phyloP scores from a whole-genome alignment of 1,140 invertebrate genomes.

The Aphaenogaster rudis region DNA sequence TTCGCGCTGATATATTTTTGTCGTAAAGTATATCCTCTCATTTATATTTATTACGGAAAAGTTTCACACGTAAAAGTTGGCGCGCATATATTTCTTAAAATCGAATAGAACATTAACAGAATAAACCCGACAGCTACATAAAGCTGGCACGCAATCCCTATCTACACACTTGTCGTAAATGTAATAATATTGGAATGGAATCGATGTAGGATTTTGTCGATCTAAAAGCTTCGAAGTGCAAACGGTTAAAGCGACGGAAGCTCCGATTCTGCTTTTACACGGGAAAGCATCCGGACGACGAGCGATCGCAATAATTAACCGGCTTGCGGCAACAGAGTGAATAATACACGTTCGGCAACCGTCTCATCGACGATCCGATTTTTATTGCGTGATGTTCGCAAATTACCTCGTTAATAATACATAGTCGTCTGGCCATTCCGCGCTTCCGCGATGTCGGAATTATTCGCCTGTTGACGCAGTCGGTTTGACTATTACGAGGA shows the following conservation, averaged over 20 bases:
- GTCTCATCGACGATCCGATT: slow-evolving; percentile 27
- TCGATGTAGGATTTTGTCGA: not conserved
- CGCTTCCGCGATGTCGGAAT: slow-evolving; percentile 4
- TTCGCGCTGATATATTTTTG: too few relatives aligned
- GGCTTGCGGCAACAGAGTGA: slow-evolving; percentile 33
- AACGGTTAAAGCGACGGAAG: slow-evolving; percentile 36
- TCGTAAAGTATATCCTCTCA: too few relatives aligned
- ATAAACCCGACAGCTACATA: not conserved
- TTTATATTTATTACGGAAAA: slow-evolving; percentile 8
- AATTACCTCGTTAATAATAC: slow-evolving; percentile 26
- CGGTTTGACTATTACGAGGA: slow-evolving; percentile 29
- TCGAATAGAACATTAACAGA: slow-evolving; percentile 3
- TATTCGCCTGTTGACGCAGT: slow-evolving; percentile 32
- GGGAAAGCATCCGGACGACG: slow-evolving; percentile 55
- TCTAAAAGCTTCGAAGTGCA: slow-evolving; percentile 1
- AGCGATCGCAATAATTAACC: slow-evolving; percentile 44
- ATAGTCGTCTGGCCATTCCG: not conserved
- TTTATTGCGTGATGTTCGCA: not conserved
- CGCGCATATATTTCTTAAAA: not conserved
- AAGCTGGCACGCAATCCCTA: not conserved
- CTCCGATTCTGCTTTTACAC: slow-evolving; percentile 18
- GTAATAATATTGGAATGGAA: not conserved
- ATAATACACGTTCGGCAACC: slow-evolving; percentile 4
- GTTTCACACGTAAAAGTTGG: not conserved
- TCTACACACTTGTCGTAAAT: not conserved